Evolutionary conservation across 2,888 invertebrate genomes (phyloP).

Genomic region (Drosophila demipolita): DNA sequence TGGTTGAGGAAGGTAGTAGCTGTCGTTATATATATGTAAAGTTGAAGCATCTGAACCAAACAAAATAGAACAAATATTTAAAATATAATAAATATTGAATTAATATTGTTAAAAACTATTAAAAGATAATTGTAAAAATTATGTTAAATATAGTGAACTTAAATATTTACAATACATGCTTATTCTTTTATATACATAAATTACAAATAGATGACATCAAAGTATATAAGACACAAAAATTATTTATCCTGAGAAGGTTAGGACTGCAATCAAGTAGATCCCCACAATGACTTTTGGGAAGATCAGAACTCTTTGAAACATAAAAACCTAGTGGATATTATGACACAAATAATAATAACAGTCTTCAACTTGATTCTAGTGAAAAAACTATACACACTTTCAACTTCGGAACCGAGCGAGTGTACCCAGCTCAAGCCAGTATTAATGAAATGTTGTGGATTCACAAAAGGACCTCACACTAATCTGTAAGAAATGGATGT

Average conservation of each 20-base stretch:
- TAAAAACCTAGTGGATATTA: neutral
- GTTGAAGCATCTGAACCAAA: slow-evolving; percentile 57
- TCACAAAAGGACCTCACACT: neutral
- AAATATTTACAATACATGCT: neutral
- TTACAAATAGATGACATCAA: neutral
- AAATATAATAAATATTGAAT: slow-evolving; percentile 14
- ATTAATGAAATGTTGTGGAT: neutral
- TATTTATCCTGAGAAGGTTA: neutral
- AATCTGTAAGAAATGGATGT: neutral
- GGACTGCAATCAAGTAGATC: neutral
- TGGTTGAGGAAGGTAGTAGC: slow-evolving; percentile 41
- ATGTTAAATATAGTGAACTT: neutral
- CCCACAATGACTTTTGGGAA: neutral
- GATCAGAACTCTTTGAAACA: neutral
- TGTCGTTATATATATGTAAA: slow-evolving; percentile 41
- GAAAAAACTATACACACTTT: neutral
- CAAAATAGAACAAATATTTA: slow-evolving; percentile 34
- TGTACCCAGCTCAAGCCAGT: neutral
- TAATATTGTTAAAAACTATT: slow-evolving; percentile 20
- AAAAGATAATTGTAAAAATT: neutral
- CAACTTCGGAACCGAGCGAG: neutral
- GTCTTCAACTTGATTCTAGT: neutral
- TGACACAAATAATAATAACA: neutral
- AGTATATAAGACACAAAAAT: neutral
- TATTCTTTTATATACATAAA: neutral